phyloP scores from a whole-genome alignment of 2,888 invertebrate species.

The Pinctada fucata region DNA sequence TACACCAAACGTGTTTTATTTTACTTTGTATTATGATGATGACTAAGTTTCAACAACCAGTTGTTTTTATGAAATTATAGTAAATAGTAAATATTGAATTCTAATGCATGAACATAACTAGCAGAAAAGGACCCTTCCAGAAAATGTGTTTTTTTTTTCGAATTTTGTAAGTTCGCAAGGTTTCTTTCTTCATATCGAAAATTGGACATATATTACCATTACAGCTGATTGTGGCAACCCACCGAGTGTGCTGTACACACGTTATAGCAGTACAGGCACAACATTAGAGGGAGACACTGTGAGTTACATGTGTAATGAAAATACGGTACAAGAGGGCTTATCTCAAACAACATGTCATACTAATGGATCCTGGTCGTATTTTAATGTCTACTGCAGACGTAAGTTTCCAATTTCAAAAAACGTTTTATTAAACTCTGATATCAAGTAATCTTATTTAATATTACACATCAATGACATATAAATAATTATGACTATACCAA shows the following conservation, averaged over 20 bases:
- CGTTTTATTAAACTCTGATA: too few relatives aligned
- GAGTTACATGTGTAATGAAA: slow-evolving; percentile 4
- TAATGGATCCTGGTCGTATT: slow-evolving; percentile 3
- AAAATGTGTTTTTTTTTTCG: not conserved
- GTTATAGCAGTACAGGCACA: not conserved
- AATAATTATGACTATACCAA: too few relatives aligned
- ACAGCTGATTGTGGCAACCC: slow-evolving; percentile 17
- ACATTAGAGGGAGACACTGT: not conserved
- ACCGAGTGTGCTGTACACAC: not conserved
- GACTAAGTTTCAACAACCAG: too few relatives aligned
- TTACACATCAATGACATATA: too few relatives aligned
- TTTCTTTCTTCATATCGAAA: too few relatives aligned
- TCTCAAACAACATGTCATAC: not conserved
- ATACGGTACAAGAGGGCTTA: slow-evolving; percentile 3
- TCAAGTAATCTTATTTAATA: too few relatives aligned
- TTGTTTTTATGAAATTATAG: too few relatives aligned
- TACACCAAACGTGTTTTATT: too few relatives aligned
- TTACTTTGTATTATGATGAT: too few relatives aligned
- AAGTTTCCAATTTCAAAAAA: not conserved
- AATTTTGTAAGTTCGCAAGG: not conserved
- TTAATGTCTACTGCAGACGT: slow-evolving; percentile 15
- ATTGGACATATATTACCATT: not conserved
- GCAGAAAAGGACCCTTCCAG: too few relatives aligned
- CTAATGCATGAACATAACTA: too few relatives aligned
- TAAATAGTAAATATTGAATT: too few relatives aligned